Evolutionary conservation across 2,797 vertebrate species (phyloP), one percentile per base, ranked within the genome.

Genomic region (Anguilla anguilla): DNA sequence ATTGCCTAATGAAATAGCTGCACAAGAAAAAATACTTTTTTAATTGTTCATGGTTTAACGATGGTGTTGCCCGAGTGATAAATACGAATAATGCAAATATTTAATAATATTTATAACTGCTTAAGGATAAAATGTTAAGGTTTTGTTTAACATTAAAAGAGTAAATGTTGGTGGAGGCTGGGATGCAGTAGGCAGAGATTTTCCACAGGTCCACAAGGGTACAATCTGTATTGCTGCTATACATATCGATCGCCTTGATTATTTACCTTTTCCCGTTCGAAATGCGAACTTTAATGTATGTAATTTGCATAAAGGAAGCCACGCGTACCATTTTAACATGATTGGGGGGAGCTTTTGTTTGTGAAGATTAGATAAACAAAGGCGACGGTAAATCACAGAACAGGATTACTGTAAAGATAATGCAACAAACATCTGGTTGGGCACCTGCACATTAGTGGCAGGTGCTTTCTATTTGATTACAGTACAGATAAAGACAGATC

Each of bases 371-470:
- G 39, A 79, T 85, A 17, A 57, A 35, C 25, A 13, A 74, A 25
- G 46, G 25, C 31, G 43, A 55, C 51, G 53, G 82, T n/a, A 85
- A 85, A 85, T 43, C 39, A 46, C 43, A 22, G 84, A 77, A 85
- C 43, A 25, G 53, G 19, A 85, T 88, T 79, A 79, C 51, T 11
- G 83, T 53, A 85, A 31, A 46, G 13, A 13, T n/a, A 88, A 85
- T 77, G 83, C n/a, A 74, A 59, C 83, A 46, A 87, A 84, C 83
- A 74, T 74, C 87, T 87, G 82, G 46, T 49, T 57, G 64, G 39
- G 61, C 83, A 85, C 83, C 69, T 77, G 53, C 57, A 74, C 55
- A 6, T 79, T 7, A 31, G 35, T 25, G 39, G 35, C 69, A 85
- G 83, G 25, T 85, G 83, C 64, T 39, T 57, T 79, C 51, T 28